These are phyloP conservation scores for Epicauta chinensis DNA, from an alignment of 1,140 invertebrate genomes.

Conservation along the genomic window DNA sequence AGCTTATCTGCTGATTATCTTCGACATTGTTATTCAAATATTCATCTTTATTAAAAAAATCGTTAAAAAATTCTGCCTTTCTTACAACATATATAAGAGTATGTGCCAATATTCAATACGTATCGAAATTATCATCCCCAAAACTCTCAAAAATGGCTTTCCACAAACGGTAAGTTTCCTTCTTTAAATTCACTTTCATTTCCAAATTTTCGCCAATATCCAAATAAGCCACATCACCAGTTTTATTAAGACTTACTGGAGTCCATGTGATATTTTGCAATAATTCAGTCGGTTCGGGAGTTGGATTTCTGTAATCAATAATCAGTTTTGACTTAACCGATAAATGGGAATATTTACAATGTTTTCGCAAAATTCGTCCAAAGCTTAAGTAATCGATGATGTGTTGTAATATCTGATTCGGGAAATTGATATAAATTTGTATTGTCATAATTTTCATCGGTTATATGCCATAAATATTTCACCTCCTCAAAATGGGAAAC, in stretches of 20 bases:
- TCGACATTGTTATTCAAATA: too few species aligned
- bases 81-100: too few species aligned
- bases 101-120: background rate
- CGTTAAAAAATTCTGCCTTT: too few species aligned
- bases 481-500: slow-evolving; percentile 12
- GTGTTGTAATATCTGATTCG: slow-evolving; percentile 2
- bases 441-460: slow-evolving; percentile 2
- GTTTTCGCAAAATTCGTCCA: slow-evolving; percentile 17
- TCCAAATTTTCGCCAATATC: background rate
- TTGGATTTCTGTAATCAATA: slow-evolving; percentile 8
- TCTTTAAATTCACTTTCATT: background rate
- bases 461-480: slow-evolving; percentile 6
- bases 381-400: slow-evolving; percentile 4
- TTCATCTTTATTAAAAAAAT: too few species aligned
- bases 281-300: background rate
- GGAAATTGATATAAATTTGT: background rate
- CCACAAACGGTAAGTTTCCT: background rate
- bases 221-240: background rate
- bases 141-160: background rate
- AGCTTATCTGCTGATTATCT: too few species aligned
- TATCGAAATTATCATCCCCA: background rate
- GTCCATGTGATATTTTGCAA: slow-evolving; percentile 9
- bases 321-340: background rate
- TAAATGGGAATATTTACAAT: slow-evolving; percentile 1
- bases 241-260: too few species aligned